A percentile compares a stretch with the other conserved stretches of the same genome.
Conservation (phyloP, 1,140 invertebrate genomes). For the Schlechtendalia chinensis region DNA sequence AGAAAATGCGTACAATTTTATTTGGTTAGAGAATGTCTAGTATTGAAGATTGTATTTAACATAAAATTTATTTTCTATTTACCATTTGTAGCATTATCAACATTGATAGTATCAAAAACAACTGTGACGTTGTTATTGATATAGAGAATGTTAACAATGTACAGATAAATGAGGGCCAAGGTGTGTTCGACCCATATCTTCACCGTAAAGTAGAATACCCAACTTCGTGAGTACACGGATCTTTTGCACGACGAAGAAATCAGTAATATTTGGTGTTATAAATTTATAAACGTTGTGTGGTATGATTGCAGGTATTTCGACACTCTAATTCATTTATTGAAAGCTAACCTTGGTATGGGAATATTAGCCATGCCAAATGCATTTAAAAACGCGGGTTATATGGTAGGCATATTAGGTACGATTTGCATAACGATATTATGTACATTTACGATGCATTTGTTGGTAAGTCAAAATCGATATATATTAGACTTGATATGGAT, state of each 20-base stretch:
- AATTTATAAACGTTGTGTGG: too few species aligned
- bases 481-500: too few species aligned
- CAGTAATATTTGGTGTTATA: too few species aligned
- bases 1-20: too few species aligned
- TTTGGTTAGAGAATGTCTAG: too few species aligned
- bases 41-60: too few species aligned
- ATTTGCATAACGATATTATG: constrained; percentile 71
- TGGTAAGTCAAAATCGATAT: constrained; percentile 58
- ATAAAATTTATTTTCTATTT: too few species aligned
- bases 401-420: constrained; percentile 66
- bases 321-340: constrained; percentile 77
- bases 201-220: constrained; percentile 68
- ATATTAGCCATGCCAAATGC: constrained; percentile 81
- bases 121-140: background rate
- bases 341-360: constrained; percentile 84
- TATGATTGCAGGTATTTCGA: constrained; percentile 75
- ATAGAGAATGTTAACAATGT: background rate
- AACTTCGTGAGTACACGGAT: constrained; percentile 63
- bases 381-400: constrained; percentile 60
- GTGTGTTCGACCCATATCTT: constrained; percentile 64
- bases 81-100: background rate
- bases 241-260: too few species aligned
- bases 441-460: constrained; percentile 76
- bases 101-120: background rate
- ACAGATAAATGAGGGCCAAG: background rate